Percentiles rank a stretch among this genome's conserved stretches.
These are phyloP conservation scores for Chelonia mydas DNA, from an alignment of 2,797 vertebrate genomes.

Conservation along the genomic window DNA sequence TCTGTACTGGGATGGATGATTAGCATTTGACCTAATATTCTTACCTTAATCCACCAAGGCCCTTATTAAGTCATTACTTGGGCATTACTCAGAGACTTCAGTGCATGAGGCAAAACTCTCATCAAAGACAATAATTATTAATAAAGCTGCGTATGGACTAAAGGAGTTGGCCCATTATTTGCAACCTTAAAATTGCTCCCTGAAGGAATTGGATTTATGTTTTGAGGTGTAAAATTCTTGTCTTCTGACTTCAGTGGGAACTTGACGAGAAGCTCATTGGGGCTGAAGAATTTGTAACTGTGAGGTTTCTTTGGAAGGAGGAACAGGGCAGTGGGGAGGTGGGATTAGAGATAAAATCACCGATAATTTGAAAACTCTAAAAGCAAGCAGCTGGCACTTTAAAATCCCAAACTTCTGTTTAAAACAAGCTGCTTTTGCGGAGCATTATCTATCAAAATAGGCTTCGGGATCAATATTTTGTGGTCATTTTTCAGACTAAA, in stretches of 20 bases:
- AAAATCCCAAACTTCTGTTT: neutral
- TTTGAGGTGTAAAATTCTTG: conserved; percentile 56
- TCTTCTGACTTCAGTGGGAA: conserved; percentile 34
- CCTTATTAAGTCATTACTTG: conserved; percentile 41
- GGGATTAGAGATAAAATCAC: conserved; percentile 27
- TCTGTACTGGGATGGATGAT: neutral
- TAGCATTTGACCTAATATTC: neutral
- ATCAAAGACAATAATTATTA: conserved; percentile 15
- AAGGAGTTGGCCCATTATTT: conserved; percentile 6
- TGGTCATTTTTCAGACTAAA: neutral
- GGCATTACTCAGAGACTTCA: fast-evolving
- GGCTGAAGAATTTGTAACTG: conserved; percentile 13
- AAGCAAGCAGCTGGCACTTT: neutral
- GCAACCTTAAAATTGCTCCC: conserved; percentile 60
- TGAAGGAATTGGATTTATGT: conserved; percentile 61
- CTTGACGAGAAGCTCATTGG: conserved; percentile 20
- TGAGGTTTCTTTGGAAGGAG: neutral
- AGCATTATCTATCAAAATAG: neutral
- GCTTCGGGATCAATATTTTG: neutral
- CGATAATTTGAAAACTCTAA: neutral
- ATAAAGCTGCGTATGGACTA: conserved; percentile 39
- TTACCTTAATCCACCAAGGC: neutral
- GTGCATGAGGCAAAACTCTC: neutral
- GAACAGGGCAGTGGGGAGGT: neutral
- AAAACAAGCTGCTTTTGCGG: neutral